A percentile compares a stretch with the other conserved stretches of the same genome.
These are phyloP conservation scores for Acronicta aceris DNA, from an alignment of 2,888 invertebrate species.

Conservation along the genomic window DNA sequence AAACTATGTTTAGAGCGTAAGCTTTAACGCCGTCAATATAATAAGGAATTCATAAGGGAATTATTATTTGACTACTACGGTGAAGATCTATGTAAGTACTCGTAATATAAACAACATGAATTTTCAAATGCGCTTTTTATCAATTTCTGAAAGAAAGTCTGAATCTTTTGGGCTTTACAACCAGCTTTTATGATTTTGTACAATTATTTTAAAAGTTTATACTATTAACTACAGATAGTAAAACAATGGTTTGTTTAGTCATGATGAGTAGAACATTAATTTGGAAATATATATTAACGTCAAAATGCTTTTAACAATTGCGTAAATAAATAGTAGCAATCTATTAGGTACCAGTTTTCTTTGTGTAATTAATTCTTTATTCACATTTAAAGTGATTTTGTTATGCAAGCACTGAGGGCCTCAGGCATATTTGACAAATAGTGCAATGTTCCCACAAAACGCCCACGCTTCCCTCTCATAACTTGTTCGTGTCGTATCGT, in stretches of 20 bases:
- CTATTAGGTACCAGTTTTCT: slow-evolving; percentile 17
- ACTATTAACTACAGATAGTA: slow-evolving; percentile 13
- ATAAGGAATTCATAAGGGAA: slow-evolving; percentile 11
- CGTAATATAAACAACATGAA: not conserved
- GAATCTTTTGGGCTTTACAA: slow-evolving; percentile 4
- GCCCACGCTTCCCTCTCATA: slow-evolving; percentile 51
- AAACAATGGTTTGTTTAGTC: slow-evolving; percentile 17
- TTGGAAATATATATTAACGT: slow-evolving; percentile 6
- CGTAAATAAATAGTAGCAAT: slow-evolving; percentile 14
- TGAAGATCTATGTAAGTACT: slow-evolving; percentile 4
- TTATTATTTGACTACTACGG: slow-evolving; percentile 9
- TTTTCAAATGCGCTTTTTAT: slow-evolving; percentile 16
- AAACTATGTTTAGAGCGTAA: slow-evolving; percentile 32
- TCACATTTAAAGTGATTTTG: slow-evolving; percentile 21
- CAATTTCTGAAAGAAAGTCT: not conserved
- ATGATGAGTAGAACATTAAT: slow-evolving; percentile 12
- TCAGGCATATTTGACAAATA: slow-evolving; percentile 17
- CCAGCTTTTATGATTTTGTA: slow-evolving; percentile 14
- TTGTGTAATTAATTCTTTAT: slow-evolving; percentile 21
- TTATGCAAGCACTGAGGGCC: slow-evolving; percentile 16
- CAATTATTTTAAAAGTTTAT: slow-evolving; percentile 20
- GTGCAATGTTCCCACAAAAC: slow-evolving; percentile 32
- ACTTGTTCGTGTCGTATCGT: slow-evolving; percentile 53
- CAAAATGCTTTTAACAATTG: slow-evolving; percentile 21
- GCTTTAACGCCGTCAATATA: slow-evolving; percentile 20